phyloP scores from a whole-genome alignment of 2,797 vertebrate genomes.

The Dallia pectoralis region DNA sequence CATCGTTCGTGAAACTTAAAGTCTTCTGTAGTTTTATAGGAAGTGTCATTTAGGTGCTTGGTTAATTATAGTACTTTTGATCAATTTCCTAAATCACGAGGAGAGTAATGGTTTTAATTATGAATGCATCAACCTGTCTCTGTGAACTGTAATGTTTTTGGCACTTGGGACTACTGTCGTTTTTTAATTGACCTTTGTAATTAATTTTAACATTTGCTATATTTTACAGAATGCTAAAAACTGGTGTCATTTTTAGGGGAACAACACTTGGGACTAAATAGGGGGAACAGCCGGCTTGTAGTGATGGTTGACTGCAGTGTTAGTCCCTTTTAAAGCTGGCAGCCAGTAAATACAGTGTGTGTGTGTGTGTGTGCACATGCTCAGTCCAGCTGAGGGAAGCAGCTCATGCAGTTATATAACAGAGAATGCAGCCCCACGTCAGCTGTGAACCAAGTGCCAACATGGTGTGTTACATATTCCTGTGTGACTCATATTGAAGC shows the following conservation, averaged over 20 bases:
- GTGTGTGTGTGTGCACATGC: conserved; percentile 73
- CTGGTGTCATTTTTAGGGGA: too few relatives aligned
- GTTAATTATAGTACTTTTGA: neutral
- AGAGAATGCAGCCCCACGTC: conserved; percentile 71
- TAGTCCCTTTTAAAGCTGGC: conserved; percentile 13
- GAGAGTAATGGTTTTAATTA: too few relatives aligned
- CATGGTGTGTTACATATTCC: conserved; percentile 77
- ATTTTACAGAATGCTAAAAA: too few relatives aligned
- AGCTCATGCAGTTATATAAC: conserved; percentile 81
- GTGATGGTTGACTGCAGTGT: neutral
- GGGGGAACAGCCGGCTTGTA: too few relatives aligned
- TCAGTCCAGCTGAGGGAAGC: conserved; percentile 65
- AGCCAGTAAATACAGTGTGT: conserved; percentile 13
- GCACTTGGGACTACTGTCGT: too few relatives aligned
- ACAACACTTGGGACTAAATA: too few relatives aligned
- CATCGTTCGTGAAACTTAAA: neutral
- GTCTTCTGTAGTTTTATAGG: neutral
- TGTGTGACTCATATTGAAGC: conserved; percentile 75
- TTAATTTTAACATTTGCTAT: too few relatives aligned
- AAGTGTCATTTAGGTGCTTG: conserved; percentile 9
- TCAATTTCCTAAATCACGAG: too few relatives aligned
- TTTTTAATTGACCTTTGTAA: too few relatives aligned
- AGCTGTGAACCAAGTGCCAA: conserved; percentile 76
- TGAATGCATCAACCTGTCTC: too few relatives aligned
- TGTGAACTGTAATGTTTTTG: too few relatives aligned